Evolutionary conservation across 2,113 vertebrate genomes (phyloP).

Genomic region (Brachirus orientalis): DNA sequence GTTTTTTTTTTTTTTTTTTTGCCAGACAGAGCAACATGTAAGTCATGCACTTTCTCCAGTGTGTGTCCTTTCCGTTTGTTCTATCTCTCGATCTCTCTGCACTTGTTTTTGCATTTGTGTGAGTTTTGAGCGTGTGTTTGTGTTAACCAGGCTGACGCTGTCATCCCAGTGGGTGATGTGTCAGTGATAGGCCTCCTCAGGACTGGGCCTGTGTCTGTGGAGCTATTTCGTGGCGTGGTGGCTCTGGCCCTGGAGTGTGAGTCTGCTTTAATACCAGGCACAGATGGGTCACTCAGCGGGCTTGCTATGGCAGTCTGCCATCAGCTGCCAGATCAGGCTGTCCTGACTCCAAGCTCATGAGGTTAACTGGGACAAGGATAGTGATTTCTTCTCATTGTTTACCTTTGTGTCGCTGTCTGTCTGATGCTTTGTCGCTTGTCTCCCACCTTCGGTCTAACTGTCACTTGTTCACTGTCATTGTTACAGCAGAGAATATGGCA

Average conservation of each 20-base stretch:
- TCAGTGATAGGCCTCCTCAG: slow-evolving; percentile 74
- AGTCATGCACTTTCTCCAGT: background rate
- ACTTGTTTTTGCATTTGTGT: slow-evolving; percentile 6
- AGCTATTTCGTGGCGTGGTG: slow-evolving; percentile 72
- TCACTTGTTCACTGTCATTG: slow-evolving; percentile 21
- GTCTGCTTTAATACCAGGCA: slow-evolving; percentile 75
- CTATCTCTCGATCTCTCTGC: slow-evolving; percentile 18
- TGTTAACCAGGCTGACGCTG: slow-evolving; percentile 76
- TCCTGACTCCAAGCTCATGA: slow-evolving; percentile 49
- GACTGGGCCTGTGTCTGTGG: slow-evolving; percentile 67
- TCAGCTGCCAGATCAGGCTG: slow-evolving; percentile 60
- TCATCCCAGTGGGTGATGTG: slow-evolving; percentile 78
- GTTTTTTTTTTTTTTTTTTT: no score
- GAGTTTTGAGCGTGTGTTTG: slow-evolving; percentile 36
- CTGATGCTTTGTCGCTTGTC: slow-evolving; percentile 23
- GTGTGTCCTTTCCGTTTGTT: slow-evolving; percentile 32
- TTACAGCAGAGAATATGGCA: slow-evolving; percentile 28
- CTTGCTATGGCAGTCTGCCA: slow-evolving; percentile 55
- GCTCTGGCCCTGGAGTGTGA: slow-evolving; percentile 70
- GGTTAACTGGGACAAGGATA: slow-evolving; percentile 62
- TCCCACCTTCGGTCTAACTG: slow-evolving; percentile 16
- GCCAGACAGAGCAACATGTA: slow-evolving; percentile 14
- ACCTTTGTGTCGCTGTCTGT: slow-evolving; percentile 28
- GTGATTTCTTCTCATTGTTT: slow-evolving; percentile 28
- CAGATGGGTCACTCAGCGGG: slow-evolving; percentile 76